phyloP scores from a whole-genome alignment of 2,113 vertebrate species.

The Chrysemys picta region DNA sequence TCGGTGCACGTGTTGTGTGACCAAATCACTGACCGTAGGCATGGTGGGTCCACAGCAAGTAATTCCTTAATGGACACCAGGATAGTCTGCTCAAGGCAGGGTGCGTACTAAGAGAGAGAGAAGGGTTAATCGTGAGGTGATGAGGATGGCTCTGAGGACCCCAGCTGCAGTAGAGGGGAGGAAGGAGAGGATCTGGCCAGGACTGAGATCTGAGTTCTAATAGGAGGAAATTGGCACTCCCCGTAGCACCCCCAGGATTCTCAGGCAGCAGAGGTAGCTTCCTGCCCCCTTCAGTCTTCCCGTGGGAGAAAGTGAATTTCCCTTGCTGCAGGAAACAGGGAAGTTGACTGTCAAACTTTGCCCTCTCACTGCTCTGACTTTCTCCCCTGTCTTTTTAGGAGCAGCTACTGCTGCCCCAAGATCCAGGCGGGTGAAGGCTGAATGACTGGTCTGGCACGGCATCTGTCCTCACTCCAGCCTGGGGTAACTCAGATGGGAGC shows the following conservation, averaged over 20 bases:
- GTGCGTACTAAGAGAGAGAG: not conserved
- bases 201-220: not conserved
- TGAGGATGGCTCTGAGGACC: not conserved
- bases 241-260: not conserved
- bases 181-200: not conserved
- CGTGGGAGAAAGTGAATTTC: not conserved
- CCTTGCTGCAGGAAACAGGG: rapidly evolving
- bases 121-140: not conserved
- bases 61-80: not conserved
- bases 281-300: not conserved
- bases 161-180: not conserved
- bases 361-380: not conserved
- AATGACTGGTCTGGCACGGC: too few relatives aligned
- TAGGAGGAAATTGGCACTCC: not conserved
- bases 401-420: too few relatives aligned
- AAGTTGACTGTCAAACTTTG: not conserved
- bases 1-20: not conserved
- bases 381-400: not conserved
- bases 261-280: not conserved
- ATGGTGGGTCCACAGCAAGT: rapidly evolving
- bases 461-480: too few relatives aligned
- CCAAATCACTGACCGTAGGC: rapidly evolving
- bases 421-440: too few relatives aligned
- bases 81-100: not conserved
- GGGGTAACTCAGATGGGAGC: too few relatives aligned